Base-by-base conservation (phyloP, 2,113 vertebrate genomes). In the Forbesichthys agassizii region DNA sequence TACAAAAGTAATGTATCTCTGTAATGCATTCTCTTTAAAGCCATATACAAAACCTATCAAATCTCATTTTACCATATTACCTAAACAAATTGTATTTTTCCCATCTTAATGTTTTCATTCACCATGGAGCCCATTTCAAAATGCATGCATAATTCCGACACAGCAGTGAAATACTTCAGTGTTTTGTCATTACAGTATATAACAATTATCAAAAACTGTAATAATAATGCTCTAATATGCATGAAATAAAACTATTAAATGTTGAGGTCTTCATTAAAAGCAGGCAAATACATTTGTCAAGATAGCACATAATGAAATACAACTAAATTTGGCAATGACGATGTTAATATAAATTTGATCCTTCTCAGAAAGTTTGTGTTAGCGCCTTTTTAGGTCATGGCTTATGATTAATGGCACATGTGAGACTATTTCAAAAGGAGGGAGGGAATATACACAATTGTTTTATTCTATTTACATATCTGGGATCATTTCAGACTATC, bases 331-430 rank as follows among this genome's bases (percentile, higher is more conserved):
- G 80, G 85, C 74, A 82, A 80, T 49, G 75, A 84, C 74, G 79
- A 80, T 75, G 27, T 79, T 84, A 77, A 8, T 42, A 5, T 42
- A 42, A 60, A 82, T 77, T 57, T 71, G 77, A 84, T 73, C 61
- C 84, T 86, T 86, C 71, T 73, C 78, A 88, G 87, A 84, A 76
- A 79, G 72, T 64, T 75, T 82, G 79, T 51, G 77, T 75, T 69
- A 65, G 75, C 74, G 79, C 83, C 81, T 87, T 89, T 89, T 85
- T 79, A 83, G 90, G 89, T 88, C 83, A 84, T 77, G 78, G 82
- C 76, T 76, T 69, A 72, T 83, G 83, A 87, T 79, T 71, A 90
- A 91, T 88, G 87, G 74, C 78, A 88, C 83, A 83, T 90, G 81
- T 82, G 85, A 87, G 79, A 80, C 76, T 78, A 81, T 55, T 61